Base-by-base conservation (phyloP, 2,797 vertebrate genomes). In the Liparis tanakae region DNA sequence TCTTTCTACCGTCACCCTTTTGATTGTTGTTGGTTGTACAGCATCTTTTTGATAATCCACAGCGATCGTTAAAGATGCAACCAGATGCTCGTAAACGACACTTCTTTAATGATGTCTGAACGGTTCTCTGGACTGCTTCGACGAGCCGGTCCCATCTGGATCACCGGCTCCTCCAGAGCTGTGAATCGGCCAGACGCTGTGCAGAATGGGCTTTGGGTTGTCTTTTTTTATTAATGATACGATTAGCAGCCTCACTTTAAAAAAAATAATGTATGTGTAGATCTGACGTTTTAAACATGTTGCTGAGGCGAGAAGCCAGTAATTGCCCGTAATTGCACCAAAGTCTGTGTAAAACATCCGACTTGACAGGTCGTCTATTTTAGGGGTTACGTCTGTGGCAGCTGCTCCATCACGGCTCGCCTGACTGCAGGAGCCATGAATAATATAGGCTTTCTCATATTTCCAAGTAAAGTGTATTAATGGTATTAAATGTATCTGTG, bases 361-460 rank as follows among this genome's bases (percentile, higher is more conserved):
- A 34, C 44, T 58, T 68, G 59, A 62, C 53, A 59, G 18, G 61
- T 41, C 13, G 22, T 78, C 41, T 30, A n/a, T 20, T 74, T 59
- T 34, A 20, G n/a, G 39, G 34, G 48, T 53, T 8, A 13, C 14
- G 53, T 41, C 22, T 50, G 71, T 43, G 14, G 37, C 50, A 63
- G 55, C 68, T 75, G 68, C 39, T 64, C 37, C 41, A 30, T 58
- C 36, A 5, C 34, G 34, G 30, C 10, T 61, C 12, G 22, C 20
- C 22, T 25, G 30, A 72, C 57, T 78, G 54, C 17, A 59, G 37
- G 37, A 65, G 12, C 50, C 44, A 56, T 67, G 41, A 79, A 65
- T 79, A 73, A 67, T 79, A 68, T 33, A 78, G 43, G 36, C 7
- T 78, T 61, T 62, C 67, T 78, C 25, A 61, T 67, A 70, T 73